A percentile compares a stretch with the other conserved stretches of the same genome.
Conservation (phyloP, 2,888 invertebrate species). For the Cremastinae sp. region DNA sequence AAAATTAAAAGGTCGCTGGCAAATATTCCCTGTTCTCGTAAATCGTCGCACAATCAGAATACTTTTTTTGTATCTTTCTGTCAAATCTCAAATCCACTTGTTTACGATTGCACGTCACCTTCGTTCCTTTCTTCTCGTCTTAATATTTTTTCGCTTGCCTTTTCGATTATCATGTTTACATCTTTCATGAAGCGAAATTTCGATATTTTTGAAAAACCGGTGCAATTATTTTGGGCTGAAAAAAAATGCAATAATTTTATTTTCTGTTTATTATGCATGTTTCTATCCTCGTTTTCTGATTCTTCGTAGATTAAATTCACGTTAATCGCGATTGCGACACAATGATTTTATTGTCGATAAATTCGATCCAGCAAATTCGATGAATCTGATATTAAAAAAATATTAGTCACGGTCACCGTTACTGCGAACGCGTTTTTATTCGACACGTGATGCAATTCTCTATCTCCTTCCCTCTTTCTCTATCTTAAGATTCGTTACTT, state of each 20-base stretch:
- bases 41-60: too few relatives aligned
- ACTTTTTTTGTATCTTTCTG: background rate
- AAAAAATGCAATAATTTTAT: background rate
- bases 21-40: too few relatives aligned
- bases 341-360: background rate
- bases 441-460: conserved; percentile 36
- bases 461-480: background rate
- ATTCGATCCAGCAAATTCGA: conserved; percentile 6
- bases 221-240: background rate
- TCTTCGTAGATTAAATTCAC: background rate
- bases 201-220: too few relatives aligned
- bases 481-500: conserved; percentile 45
- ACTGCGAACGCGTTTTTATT: conserved; percentile 19
- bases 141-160: too few relatives aligned
- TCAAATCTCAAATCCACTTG: conserved; percentile 29
- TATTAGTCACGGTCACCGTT: conserved; percentile 31
- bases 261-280: too few relatives aligned
- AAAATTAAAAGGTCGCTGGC: too few relatives aligned
- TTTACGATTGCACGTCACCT: conserved; percentile 36
- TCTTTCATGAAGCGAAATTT: too few relatives aligned
- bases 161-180: too few relatives aligned
- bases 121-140: background rate
- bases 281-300: background rate
- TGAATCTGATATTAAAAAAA: conserved; percentile 24
- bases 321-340: background rate